Evolutionary conservation across 1,140 invertebrate species (phyloP), one percentile per base, ranked within the genome.

Genomic region (Lethocerus indicus): DNA sequence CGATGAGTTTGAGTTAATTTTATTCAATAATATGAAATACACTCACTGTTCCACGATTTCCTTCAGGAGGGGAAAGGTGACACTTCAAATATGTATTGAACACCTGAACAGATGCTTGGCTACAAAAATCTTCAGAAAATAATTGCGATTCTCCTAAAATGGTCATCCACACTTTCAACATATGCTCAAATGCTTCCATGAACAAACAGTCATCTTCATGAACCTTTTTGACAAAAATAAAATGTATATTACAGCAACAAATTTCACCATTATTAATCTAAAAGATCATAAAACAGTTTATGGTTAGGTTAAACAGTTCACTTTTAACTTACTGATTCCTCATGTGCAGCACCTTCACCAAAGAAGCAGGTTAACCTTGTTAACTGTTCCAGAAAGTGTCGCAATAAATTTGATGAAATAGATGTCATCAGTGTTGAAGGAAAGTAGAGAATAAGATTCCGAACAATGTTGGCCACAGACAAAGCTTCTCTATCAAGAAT

Each of bases 71-170:
- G 26, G 79, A 76, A 43, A 92, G 65, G 65, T 89, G 81, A 57
- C 77, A 82, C 57, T 82, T 76, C n/a, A 92, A 58, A 61, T 87
- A 90, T 9, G 74, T 78, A 59, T 86, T 81, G 62, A 92, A 88
- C 53, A 91, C 72, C 54, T 71, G 66, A 1, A 62, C 55, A 13
- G 66, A 65, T 54, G 67, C 70, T 52, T 70, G 66, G 47, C 71
- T 64, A 43, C 59, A 73, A 55, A 68, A 68, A 56, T 73, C 70
- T 3, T 64, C 56, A 16, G 74, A 74, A 28, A 78, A 73, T 57
- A 67, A 60, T 2, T 69, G 60, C 14, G 56, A 58, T 26, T 81
- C 74, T 52, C 72, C 71, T 7, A 81, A 62, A 51, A 85, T 65
- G 26, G 70, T 70, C 37, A 78, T 69, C 87, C 87, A 92, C 0